phyloP scores from a whole-genome alignment of 2,888 invertebrate species.

The Tachina lurida region DNA sequence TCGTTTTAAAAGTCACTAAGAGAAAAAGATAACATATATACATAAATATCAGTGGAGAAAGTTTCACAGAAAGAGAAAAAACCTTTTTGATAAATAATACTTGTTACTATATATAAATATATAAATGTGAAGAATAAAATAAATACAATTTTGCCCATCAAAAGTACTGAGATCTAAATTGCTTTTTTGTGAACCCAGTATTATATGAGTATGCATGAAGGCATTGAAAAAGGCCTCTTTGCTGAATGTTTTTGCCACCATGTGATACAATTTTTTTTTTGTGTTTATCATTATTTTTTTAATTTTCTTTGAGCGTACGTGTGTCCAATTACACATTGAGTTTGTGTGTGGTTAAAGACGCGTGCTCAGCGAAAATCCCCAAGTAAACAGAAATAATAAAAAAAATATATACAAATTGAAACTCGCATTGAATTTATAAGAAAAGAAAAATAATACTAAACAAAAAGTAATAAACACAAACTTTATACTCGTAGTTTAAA shows the following conservation, averaged over 20 bases:
- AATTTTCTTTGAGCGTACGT: constrained; percentile 50
- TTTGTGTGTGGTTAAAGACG: constrained; percentile 63
- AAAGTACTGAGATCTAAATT: too few species aligned
- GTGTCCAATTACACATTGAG: constrained; percentile 60
- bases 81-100: too few species aligned
- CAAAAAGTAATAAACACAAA: constrained; percentile 22
- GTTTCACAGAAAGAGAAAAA: too few species aligned
- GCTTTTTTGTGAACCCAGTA: not conserved
- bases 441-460: constrained; percentile 17
- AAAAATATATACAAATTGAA: constrained; percentile 22
- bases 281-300: not conserved
- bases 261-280: not conserved
- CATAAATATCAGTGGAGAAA: not conserved
- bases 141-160: too few species aligned
- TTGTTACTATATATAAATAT: too few species aligned
- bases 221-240: not conserved
- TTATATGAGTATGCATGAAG: not conserved
- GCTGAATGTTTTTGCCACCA: not conserved
- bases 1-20: not conserved
- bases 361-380: constrained; percentile 66
- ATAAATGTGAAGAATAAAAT: too few species aligned
- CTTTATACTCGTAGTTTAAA: constrained; percentile 16
- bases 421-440: constrained; percentile 23
- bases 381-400: constrained; percentile 36
- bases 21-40: not conserved